phyloP scores from a whole-genome alignment of 1,140 invertebrate genomes.

The Nephila pilipes region DNA sequence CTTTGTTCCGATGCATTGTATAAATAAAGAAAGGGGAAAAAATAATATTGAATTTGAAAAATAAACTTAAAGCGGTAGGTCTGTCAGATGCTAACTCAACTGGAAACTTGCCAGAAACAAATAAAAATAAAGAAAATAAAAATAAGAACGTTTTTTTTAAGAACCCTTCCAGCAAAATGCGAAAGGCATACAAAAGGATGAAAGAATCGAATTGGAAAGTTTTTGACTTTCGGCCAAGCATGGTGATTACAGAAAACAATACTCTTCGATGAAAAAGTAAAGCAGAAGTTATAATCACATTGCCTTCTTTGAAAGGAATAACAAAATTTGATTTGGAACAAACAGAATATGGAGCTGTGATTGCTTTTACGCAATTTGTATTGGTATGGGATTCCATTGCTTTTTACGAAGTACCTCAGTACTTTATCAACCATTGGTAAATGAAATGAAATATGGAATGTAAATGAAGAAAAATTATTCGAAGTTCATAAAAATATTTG shows the following conservation, averaged over 20 bases:
- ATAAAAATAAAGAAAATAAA: neutral
- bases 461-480: neutral
- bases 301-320: neutral
- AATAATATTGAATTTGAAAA: slow-evolving; percentile 40
- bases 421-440: too few species aligned
- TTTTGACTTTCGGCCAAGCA: slow-evolving; percentile 61
- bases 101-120: slow-evolving; percentile 17
- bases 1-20: too few species aligned
- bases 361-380: slow-evolving; percentile 67
- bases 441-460: neutral
- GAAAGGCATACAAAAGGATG: neutral
- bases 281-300: slow-evolving; percentile 61
- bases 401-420: neutral
- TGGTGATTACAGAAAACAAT: slow-evolving; percentile 51
- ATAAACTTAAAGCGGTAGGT: slow-evolving; percentile 50
- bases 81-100: slow-evolving; percentile 50
- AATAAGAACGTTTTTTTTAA: too few species aligned
- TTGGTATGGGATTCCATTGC: neutral
- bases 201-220: slow-evolving; percentile 30
- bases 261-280: neutral
- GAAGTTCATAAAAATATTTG: too few species aligned
- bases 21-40: neutral
- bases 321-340: slow-evolving; percentile 35
- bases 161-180: neutral
- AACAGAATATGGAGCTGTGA: slow-evolving; percentile 46